Base-by-base conservation (phyloP, 1,140 invertebrate genomes). In the Drosophila parabipectinata region DNA sequence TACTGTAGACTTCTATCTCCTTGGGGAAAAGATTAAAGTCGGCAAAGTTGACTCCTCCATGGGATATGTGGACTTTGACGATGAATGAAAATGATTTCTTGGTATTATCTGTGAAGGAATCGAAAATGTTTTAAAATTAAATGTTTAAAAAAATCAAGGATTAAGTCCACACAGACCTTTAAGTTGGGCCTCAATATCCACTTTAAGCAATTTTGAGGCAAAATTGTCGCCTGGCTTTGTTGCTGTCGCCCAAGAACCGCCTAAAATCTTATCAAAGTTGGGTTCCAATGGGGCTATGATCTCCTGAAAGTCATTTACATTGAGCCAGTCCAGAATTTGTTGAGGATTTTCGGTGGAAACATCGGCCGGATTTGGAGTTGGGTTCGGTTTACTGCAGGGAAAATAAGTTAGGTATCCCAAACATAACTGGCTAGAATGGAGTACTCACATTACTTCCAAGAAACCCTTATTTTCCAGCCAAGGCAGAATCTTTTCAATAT, bases 381-480 rank as follows among this genome's bases (percentile, higher is more conserved):
- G 41, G 15, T 6, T 44, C 0, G 12, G 12, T 3, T 8, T 10
- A 0, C 32, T 32, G 32, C 32, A 9, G 0, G 8, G 1, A 3
- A 32, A 32, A 32, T 32, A 10, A 2, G 0, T 3, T 10, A 10
- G 3, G 9, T 32, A 0, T 3, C 2, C 2, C 1, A 3, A 37
- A 12, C 10, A n/a, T 3, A 37, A n/a, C 34, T n/a, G 14, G 14
- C 14, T 7, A 44, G 14, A 15, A 2, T 7, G 1, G 1, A 7
- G 1, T 18, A 59, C 69, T 80, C 59, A 87, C 87, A 57, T 54
- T 12, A 24, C 3, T 18, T 78, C 80, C 26, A 91, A 50, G 1
- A 76, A 45, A 5, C 90, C 90, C 0, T 76, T 56, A 66, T 91
- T 91, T 12, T 84, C 73, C 37, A 91, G 4, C 82, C 82, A 91